Evolutionary conservation across 2,888 invertebrate species (phyloP).

Genomic region (Apodemia mormo): DNA sequence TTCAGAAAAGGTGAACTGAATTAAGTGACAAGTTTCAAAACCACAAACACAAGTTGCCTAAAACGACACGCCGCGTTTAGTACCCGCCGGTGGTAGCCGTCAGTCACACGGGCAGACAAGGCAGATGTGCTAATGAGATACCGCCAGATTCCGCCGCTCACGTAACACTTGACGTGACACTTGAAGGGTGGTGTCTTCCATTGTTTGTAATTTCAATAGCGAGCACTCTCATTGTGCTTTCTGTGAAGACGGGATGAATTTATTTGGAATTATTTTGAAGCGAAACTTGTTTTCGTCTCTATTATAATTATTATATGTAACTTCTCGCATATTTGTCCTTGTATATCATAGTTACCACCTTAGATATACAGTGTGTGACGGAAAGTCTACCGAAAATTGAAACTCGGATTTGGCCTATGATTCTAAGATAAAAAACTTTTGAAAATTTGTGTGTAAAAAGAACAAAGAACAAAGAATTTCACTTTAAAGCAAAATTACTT

Average conservation of each 20-base stretch:
- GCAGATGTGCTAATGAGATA: conserved; percentile 16
- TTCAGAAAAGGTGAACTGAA: not conserved
- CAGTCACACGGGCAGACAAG: conserved; percentile 2
- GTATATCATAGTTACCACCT: too few relatives aligned
- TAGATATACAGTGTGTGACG: too few relatives aligned
- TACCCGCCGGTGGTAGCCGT: not conserved
- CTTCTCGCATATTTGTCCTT: too few relatives aligned
- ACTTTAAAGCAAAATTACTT: too few relatives aligned
- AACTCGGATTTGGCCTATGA: too few relatives aligned
- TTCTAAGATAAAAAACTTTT: too few relatives aligned
- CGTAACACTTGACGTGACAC: conserved; percentile 1
- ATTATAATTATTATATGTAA: not conserved
- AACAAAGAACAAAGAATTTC: too few relatives aligned
- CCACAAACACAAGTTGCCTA: not conserved
- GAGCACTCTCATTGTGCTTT: not conserved
- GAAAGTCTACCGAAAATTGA: too few relatives aligned
- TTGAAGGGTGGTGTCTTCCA: not conserved
- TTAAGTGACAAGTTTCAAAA: conserved; percentile 2
- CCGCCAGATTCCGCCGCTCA: not conserved
- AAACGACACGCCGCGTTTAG: not conserved
- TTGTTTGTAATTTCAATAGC: conserved; percentile 9
- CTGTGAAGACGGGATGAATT: not conserved
- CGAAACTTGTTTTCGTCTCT: not conserved
- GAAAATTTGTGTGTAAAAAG: too few relatives aligned
- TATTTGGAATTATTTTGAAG: not conserved